A percentile compares a stretch with the other conserved stretches of the same genome.
These are phyloP conservation scores for Mustela nigripes DNA, from an alignment of 2,113 vertebrate species.

Conservation along the genomic window DNA sequence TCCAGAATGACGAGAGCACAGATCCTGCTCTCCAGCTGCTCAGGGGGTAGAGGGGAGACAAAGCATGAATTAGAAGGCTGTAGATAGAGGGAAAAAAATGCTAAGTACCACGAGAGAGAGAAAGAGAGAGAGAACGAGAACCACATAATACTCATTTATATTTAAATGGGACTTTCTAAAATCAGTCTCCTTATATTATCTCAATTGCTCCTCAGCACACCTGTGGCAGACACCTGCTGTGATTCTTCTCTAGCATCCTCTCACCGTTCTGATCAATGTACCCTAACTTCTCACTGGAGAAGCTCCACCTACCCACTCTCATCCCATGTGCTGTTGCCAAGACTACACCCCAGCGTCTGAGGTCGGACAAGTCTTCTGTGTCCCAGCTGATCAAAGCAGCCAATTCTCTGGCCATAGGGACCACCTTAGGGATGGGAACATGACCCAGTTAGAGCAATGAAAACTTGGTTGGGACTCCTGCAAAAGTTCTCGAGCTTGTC, in stretches of 20 bases:
- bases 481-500: neutral
- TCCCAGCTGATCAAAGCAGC: neutral
- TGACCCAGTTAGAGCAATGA: neutral
- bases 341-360: neutral
- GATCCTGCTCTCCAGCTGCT: neutral
- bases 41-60: neutral
- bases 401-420: neutral
- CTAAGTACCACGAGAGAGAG: neutral
- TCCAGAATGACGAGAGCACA: neutral
- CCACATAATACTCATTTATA: neutral
- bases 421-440: neutral
- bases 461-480: neutral
- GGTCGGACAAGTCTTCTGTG: neutral
- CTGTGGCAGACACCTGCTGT: neutral
- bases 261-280: neutral
- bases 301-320: neutral
- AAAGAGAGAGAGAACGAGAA: neutral
- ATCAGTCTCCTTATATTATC: neutral
- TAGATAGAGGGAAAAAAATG: neutral
- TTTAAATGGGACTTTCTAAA: neutral
- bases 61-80: neutral
- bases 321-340: neutral
- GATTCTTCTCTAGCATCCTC: neutral
- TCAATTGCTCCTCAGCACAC: neutral
- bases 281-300: neutral